Evolutionary conservation across 1,140 invertebrate species (phyloP).

Genomic region (Littorina saxatilis): DNA sequence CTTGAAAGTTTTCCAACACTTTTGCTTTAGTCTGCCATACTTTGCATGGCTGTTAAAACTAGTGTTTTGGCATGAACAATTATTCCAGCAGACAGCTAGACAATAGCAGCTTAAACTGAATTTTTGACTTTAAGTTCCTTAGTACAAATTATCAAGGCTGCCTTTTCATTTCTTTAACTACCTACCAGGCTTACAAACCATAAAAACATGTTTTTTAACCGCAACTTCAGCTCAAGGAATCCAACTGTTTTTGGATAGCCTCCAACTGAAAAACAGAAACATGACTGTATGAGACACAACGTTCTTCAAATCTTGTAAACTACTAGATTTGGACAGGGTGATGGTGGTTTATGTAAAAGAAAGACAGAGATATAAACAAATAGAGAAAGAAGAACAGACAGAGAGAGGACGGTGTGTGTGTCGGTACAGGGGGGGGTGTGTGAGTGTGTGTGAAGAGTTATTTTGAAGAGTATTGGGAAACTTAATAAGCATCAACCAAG

Average conservation of each 20-base stretch:
- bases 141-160: background rate
- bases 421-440: no score
- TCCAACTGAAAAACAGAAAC: conserved; percentile 52
- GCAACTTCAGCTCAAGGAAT: conserved; percentile 42
- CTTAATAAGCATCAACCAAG: background rate
- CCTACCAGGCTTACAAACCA: background rate
- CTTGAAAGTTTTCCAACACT: no score
- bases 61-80: background rate
- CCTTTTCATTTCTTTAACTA: background rate
- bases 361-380: background rate
- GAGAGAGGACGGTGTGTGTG: no score
- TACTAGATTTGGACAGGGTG: no score
- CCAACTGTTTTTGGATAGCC: conserved; percentile 63
- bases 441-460: no score
- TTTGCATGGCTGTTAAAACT: no score
- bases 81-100: background rate
- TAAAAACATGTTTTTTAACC: no score
- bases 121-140: background rate
- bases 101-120: background rate
- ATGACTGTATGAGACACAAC: background rate
- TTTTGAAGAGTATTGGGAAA: no score
- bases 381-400: background rate
- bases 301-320: background rate
- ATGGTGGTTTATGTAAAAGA: background rate
- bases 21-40: no score